Evolutionary conservation across 2,797 vertebrate genomes (phyloP).

Genomic region (Amphiprion clarkii): DNA sequence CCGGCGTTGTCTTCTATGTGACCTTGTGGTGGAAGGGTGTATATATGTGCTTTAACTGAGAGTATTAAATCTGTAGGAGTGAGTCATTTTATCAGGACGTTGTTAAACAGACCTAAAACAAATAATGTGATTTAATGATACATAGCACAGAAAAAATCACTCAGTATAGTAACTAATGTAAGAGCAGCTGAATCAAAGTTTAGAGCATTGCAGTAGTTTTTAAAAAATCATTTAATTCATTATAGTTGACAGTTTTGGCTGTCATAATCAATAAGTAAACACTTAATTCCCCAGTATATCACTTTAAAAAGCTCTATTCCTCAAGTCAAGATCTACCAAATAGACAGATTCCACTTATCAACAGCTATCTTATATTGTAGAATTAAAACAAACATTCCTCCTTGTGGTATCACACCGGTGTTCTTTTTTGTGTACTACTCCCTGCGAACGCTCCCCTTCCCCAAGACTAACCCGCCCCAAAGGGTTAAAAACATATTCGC

Average conservation of each 20-base stretch:
- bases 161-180: no score
- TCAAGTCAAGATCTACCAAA: no score
- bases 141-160: not conserved
- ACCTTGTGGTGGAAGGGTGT: constrained; percentile 62
- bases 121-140: not conserved
- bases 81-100: constrained; percentile 24
- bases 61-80: constrained; percentile 37
- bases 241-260: not conserved
- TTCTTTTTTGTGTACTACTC: constrained; percentile 2
- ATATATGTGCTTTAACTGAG: constrained; percentile 26
- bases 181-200: not conserved
- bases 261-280: not conserved
- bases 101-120: constrained; percentile 9
- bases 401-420: not conserved
- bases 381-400: no score
- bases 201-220: not conserved
- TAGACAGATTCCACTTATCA: no score
- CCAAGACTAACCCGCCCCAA: constrained; percentile 17
- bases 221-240: not conserved
- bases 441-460: constrained; percentile 2
- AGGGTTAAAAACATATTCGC: constrained; percentile 71
- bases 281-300: not conserved
- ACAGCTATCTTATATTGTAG: no score
- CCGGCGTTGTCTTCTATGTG: constrained; percentile 65
- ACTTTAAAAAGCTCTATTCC: no score